Evolutionary conservation across 1,140 invertebrate genomes (phyloP).

Genomic region (Sitodiplosis mosellana): DNA sequence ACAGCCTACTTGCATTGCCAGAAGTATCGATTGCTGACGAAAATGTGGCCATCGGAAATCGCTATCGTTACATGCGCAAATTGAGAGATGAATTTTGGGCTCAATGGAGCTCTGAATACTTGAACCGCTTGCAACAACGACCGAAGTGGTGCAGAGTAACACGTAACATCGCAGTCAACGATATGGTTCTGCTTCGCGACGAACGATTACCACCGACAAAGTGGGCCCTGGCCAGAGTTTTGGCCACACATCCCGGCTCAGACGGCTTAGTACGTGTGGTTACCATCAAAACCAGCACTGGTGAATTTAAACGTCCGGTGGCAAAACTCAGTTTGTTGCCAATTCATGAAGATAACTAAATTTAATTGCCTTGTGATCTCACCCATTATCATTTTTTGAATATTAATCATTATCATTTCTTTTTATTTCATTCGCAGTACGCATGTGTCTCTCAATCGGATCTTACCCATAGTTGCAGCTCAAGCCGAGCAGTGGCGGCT

Average conservation of each 20-base stretch:
- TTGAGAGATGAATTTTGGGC: conserved; percentile 8
- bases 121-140: conserved; percentile 7
- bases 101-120: conserved; percentile 10
- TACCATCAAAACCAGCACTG: conserved; percentile 11
- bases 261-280: conserved; percentile 15
- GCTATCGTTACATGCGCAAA: conserved; percentile 6
- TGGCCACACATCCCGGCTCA: conserved; percentile 9
- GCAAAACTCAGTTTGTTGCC: conserved; percentile 8
- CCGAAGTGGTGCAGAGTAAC: conserved; percentile 8
- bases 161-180: conserved; percentile 10
- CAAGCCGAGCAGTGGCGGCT: too few relatives aligned
- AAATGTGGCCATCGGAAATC: background rate
- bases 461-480: too few relatives aligned
- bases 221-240: conserved; percentile 17
- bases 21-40: conserved; percentile 9
- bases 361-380: too few relatives aligned
- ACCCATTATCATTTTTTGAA: too few relatives aligned
- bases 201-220: conserved; percentile 13
- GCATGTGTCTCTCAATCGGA: too few relatives aligned
- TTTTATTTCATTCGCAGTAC: too few relatives aligned
- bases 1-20: conserved; percentile 5
- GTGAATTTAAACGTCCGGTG: conserved; percentile 10
- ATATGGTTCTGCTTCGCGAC: conserved; percentile 20
- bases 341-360: conserved; percentile 4
- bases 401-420: too few relatives aligned